Percentiles rank a stretch among this genome's conserved stretches.
Conservation (phyloP, 2,113 vertebrate genomes). For the Cheilinus undulatus region DNA sequence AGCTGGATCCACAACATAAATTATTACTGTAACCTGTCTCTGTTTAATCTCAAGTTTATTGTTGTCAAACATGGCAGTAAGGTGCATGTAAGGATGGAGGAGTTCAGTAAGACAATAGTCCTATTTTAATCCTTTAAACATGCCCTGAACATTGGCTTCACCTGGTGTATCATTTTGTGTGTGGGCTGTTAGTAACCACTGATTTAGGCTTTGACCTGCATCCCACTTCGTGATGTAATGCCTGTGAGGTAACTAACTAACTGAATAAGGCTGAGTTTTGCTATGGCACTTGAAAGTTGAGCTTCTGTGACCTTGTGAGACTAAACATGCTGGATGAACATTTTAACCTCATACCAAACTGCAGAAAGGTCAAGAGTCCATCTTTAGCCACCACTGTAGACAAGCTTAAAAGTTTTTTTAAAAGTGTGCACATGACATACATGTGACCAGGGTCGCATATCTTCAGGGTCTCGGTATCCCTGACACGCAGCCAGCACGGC, state of each 20-base stretch:
- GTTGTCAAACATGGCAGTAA: background rate
- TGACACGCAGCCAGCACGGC: conserved; percentile 9
- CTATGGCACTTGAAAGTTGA: background rate
- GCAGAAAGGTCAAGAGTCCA: conserved; percentile 34
- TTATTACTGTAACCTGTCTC: background rate
- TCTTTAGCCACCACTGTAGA: conserved; percentile 42
- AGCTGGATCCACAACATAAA: background rate
- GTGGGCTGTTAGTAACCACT: background rate
- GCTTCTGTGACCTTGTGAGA: background rate
- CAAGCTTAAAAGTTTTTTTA: conserved; percentile 30
- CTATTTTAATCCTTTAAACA: background rate
- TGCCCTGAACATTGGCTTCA: background rate
- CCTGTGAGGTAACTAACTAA: conserved; percentile 19
- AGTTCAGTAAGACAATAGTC: background rate
- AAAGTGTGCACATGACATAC: conserved; percentile 21
- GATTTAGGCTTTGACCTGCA: background rate
- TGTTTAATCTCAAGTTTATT: background rate
- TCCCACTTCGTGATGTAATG: conserved; percentile 12
- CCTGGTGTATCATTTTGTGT: background rate
- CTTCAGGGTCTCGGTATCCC: conserved; percentile 37
- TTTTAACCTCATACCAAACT: conserved; percentile 5
- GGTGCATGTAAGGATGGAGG: background rate
- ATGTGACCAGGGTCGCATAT: conserved; percentile 57
- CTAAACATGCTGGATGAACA: background rate
- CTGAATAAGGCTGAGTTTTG: conserved; percentile 10